Evolutionary conservation across 2,888 invertebrate species (phyloP).

Genomic region (Cosmia pyralina): DNA sequence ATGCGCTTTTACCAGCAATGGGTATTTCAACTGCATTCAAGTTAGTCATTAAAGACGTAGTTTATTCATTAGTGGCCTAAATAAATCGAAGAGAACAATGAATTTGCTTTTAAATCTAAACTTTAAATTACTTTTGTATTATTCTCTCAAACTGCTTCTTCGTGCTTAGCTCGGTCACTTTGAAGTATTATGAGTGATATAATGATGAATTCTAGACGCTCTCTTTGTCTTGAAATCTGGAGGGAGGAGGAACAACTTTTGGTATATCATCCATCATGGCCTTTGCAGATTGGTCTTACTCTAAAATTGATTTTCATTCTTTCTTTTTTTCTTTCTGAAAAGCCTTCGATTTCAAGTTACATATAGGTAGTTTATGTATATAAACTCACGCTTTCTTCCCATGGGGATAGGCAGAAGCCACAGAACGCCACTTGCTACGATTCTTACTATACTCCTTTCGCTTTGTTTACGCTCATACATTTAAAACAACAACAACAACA

Average conservation of each 20-base stretch:
- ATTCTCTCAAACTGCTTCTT: background rate
- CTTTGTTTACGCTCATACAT: too few relatives aligned
- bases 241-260: background rate
- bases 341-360: too few relatives aligned
- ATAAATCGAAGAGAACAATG: background rate
- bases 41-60: conserved; percentile 1
- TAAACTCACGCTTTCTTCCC: too few relatives aligned
- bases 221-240: background rate
- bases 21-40: conserved; percentile 33
- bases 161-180: background rate
- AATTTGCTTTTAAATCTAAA: background rate
- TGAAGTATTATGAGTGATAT: too few relatives aligned
- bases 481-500: too few relatives aligned
- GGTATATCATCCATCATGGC: too few relatives aligned
- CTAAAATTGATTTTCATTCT: too few relatives aligned
- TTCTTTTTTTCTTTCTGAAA: too few relatives aligned
- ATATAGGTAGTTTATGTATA: too few relatives aligned
- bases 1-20: conserved; percentile 32
- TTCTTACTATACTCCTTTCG: too few relatives aligned
- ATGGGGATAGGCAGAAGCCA: too few relatives aligned
- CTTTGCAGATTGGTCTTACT: background rate
- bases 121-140: background rate
- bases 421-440: too few relatives aligned
- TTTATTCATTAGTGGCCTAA: background rate
- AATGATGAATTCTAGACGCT: background rate